Conservation (phyloP, 2,888 invertebrate genomes). For the Acanthopleura granulata region DNA sequence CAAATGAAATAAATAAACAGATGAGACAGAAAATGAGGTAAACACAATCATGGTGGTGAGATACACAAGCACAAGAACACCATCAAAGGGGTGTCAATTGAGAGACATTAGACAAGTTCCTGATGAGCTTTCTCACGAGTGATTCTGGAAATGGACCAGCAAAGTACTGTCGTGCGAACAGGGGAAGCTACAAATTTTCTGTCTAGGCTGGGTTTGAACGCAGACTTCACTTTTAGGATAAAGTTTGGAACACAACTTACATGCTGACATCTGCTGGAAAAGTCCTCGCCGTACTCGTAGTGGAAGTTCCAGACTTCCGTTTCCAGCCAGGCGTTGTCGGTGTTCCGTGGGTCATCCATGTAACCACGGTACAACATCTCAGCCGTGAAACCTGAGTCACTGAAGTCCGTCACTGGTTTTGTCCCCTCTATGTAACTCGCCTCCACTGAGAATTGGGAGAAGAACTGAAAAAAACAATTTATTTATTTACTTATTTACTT, state of each 20-base stretch:
- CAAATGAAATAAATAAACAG: too few relatives aligned
- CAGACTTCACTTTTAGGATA: too few relatives aligned
- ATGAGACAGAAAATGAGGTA: too few relatives aligned
- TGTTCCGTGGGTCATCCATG: constrained; percentile 67
- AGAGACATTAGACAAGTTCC: too few relatives aligned
- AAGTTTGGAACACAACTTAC: constrained; percentile 28
- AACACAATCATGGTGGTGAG: too few relatives aligned
- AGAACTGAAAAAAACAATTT: constrained; percentile 41
- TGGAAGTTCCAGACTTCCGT: constrained; percentile 66
- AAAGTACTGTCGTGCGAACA: too few relatives aligned
- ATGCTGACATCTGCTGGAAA: constrained; percentile 50
- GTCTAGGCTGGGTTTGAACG: too few relatives aligned
- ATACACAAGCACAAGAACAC: too few relatives aligned
- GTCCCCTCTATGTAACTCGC: constrained; percentile 11
- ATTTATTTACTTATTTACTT: not conserved
- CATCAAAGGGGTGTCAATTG: too few relatives aligned
- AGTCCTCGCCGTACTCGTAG: constrained; percentile 52
- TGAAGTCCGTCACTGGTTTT: constrained; percentile 23
- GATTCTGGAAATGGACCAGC: too few relatives aligned
- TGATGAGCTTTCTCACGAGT: too few relatives aligned
- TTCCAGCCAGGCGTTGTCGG: constrained; percentile 63
- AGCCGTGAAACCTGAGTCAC: constrained; percentile 43
- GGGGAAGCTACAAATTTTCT: too few relatives aligned
- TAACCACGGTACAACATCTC: constrained; percentile 63
- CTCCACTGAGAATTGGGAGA: constrained; percentile 44